phyloP scores from a whole-genome alignment of 1,140 invertebrate species.

The Matsumurasca onukii region DNA sequence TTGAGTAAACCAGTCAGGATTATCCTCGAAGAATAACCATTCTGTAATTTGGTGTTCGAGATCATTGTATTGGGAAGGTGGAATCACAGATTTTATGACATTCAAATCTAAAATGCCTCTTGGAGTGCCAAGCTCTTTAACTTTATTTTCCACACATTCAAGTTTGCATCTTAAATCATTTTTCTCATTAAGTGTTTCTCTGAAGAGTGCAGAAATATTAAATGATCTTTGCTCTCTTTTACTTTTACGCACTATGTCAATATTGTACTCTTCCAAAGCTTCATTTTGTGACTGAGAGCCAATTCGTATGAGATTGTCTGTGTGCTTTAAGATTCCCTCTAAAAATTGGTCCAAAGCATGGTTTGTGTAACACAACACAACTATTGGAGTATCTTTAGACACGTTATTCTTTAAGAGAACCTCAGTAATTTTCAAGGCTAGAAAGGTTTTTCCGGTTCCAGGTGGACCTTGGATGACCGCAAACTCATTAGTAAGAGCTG shows the following conservation, averaged over 20 bases:
- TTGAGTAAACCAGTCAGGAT: not conserved
- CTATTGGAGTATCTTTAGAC: slow-evolving; percentile 54
- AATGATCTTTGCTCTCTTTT: not conserved
- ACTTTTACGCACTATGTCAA: slow-evolving; percentile 46
- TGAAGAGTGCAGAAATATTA: slow-evolving; percentile 1
- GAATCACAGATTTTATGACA: not conserved
- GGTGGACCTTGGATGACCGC: slow-evolving; percentile 78
- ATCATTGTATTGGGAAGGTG: not conserved
- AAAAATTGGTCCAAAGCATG: slow-evolving; percentile 89
- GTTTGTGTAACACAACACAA: slow-evolving; percentile 84
- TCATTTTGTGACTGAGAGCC: slow-evolving; percentile 69
- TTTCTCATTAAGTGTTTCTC: not conserved
- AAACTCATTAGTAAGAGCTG: slow-evolving; percentile 62
- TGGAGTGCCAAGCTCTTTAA: not conserved
- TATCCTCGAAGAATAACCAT: not conserved
- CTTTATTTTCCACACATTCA: not conserved
- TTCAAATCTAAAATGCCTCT: not conserved
- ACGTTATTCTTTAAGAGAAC: slow-evolving; percentile 56
- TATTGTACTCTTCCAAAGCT: slow-evolving; percentile 52
- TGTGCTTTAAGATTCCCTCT: slow-evolving; percentile 62
- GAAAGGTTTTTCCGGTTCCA: slow-evolving; percentile 77
- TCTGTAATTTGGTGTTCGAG: not conserved
- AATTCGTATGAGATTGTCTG: slow-evolving; percentile 64
- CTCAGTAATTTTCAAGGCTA: slow-evolving; percentile 66
- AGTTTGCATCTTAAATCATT: not conserved